Evolutionary conservation across 2,888 invertebrate species (phyloP).

Genomic region (Agrenia bidenticulata): DNA sequence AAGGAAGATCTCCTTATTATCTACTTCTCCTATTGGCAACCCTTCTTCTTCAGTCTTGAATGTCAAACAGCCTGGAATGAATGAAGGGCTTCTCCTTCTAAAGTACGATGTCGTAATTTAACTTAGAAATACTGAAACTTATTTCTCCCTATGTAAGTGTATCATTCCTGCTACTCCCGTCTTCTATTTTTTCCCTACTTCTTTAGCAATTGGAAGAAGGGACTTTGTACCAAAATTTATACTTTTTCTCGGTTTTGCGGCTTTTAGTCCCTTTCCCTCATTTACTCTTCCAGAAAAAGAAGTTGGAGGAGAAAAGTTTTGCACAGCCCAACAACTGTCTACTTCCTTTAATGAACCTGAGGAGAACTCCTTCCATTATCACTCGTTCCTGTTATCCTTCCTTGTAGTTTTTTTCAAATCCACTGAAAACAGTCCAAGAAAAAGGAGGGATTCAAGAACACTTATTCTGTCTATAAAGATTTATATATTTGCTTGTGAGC

Average conservation of each 20-base stretch:
- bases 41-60: background rate
- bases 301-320: background rate
- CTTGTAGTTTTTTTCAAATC: too few species aligned
- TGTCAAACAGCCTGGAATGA: slow-evolving; percentile 7
- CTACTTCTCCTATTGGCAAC: slow-evolving; percentile 3
- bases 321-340: background rate
- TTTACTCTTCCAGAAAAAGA: background rate
- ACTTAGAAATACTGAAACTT: background rate
- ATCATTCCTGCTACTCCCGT: too few species aligned
- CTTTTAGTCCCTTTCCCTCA: background rate
- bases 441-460: too few species aligned
- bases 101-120: too few species aligned
- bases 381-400: background rate
- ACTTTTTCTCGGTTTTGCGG: background rate
- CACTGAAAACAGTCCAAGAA: too few species aligned
- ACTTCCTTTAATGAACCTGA: background rate
- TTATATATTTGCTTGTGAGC: too few species aligned
- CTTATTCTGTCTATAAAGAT: too few species aligned
- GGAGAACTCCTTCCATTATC: background rate
- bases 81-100: slow-evolving; percentile 2
- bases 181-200: background rate
- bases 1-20: background rate
- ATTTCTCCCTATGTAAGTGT: too few species aligned
- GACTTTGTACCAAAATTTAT: background rate
- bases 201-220: background rate